Evolutionary conservation across 2,113 vertebrate species (phyloP), one percentile per base, ranked within the genome.

Genomic region (Xiphorhynchus elegans): DNA sequence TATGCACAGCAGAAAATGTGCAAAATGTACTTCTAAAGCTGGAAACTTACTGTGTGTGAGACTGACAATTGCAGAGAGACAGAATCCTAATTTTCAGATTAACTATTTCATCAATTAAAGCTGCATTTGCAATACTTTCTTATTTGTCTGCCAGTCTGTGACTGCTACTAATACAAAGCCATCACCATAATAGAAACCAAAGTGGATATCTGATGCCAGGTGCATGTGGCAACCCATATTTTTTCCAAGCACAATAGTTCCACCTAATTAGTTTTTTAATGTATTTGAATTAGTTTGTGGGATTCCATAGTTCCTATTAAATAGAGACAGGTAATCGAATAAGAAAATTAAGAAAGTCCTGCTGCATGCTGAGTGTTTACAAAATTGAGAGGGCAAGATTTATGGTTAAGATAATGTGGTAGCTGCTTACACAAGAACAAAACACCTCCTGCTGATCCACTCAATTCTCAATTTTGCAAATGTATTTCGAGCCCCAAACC

Each of bases 21-120:
- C 50, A 93, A 90, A 97, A 90, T 78, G 64, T 49, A 88, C 68
- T 92, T 95, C 85, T 86, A 75, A 90, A 93, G 64, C 52, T 94
- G 68, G 73, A 90, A 96, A 72, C 44, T 89, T 66, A 88, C 76
- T 5, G 10, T 72, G 53, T 78, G 83, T 92, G 88, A 90, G 88
- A 90, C 88, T 72, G 90, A 88, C 95, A 92, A 92, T n/a, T 86
- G 60, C 60, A 55, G 68, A 60, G 66, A 87, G 52, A 74, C 72
- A 90, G 86, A 89, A 84, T 92, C 42, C 66, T 92, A 78, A 93
- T 90, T 96, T 96, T 49, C 76, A 95, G 83, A 95, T 92, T 90
- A 78, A 95, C 73, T 81, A 62, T 94, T 95, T 95, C 69, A 60
- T 89, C 90, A 94, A 96, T 94, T 94, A 95, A 94, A 93, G 37